Evolutionary conservation across 2,888 invertebrate species (phyloP).

Genomic region (Gandaritis pyraliata): DNA sequence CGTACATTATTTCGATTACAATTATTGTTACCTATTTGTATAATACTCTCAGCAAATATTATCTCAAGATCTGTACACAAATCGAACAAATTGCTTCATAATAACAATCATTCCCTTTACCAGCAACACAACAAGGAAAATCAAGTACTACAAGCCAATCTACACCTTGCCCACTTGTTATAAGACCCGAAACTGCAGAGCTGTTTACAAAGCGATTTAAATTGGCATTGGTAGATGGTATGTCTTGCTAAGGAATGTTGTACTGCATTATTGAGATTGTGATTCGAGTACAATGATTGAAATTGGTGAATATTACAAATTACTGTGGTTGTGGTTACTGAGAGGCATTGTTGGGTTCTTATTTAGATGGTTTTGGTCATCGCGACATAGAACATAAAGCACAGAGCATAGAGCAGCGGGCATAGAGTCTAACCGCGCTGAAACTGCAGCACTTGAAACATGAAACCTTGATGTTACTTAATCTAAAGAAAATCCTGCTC

Average conservation of each 20-base stretch:
- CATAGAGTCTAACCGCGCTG: no score
- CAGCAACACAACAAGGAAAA: background rate
- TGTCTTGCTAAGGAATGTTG: slow-evolving; percentile 18
- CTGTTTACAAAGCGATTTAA: background rate
- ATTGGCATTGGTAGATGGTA: slow-evolving; percentile 2
- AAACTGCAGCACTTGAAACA: no score
- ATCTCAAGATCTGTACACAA: no score
- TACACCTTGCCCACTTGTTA: background rate
- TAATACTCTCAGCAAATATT: no score
- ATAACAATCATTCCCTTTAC: background rate
- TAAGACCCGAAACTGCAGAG: background rate
- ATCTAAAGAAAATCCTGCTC: no score
- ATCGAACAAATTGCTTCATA: slow-evolving; percentile 1
- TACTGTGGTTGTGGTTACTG: slow-evolving; percentile 8
- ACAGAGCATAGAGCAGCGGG: no score
- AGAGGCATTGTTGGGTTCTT: background rate
- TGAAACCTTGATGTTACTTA: no score
- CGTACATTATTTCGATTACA: no score
- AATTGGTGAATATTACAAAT: slow-evolving; percentile 21
- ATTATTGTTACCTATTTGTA: no score
- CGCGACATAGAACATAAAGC: no score
- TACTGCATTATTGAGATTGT: slow-evolving; percentile 25
- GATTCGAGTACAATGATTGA: slow-evolving; percentile 20
- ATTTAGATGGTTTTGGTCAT: no score
- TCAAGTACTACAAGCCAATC: background rate